A percentile compares a stretch with the other conserved stretches of the same genome.
phyloP scores from a whole-genome alignment of 2,113 vertebrate genomes.

The Forbesichthys papilliferus region DNA sequence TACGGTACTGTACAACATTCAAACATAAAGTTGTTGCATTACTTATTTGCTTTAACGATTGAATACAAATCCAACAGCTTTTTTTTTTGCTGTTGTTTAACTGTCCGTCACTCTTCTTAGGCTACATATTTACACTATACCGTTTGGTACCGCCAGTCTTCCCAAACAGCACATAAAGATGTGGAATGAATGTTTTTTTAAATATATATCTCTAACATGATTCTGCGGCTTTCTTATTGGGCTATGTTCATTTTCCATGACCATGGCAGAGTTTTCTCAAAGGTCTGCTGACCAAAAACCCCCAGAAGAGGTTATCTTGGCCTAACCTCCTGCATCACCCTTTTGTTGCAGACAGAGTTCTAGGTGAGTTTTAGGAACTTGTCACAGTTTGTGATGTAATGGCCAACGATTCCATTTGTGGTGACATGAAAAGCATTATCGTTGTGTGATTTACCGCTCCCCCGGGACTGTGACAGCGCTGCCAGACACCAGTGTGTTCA shows the following conservation, averaged over 20 bases:
- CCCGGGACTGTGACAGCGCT: conserved; percentile 73
- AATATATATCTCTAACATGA: not conserved
- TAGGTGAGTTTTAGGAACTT: conserved; percentile 74
- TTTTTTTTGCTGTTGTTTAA: too few species aligned
- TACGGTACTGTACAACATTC: too few species aligned
- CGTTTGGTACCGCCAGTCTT: not conserved
- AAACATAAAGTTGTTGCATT: too few species aligned
- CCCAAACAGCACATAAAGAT: not conserved
- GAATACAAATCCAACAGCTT: too few species aligned
- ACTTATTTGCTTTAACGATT: too few species aligned
- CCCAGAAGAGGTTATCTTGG: conserved; percentile 87
- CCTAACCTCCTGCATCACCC: conserved; percentile 90
- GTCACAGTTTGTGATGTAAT: not conserved
- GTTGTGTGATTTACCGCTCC: not conserved
- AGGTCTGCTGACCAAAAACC: conserved; percentile 92
- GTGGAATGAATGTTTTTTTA: not conserved
- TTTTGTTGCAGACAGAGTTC: conserved; percentile 87
- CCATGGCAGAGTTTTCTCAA: conserved; percentile 89
- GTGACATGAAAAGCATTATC: not conserved
- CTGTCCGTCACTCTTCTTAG: too few species aligned
- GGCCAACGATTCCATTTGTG: not conserved
- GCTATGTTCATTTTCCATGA: conserved; percentile 14
- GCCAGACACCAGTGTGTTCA: conserved; percentile 69
- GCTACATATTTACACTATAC: not conserved
- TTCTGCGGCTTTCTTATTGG: not conserved